A percentile compares a stretch with the other conserved stretches of the same genome.
Conservation (phyloP, 2,113 vertebrate genomes). For the Myotis yumanensis region DNA sequence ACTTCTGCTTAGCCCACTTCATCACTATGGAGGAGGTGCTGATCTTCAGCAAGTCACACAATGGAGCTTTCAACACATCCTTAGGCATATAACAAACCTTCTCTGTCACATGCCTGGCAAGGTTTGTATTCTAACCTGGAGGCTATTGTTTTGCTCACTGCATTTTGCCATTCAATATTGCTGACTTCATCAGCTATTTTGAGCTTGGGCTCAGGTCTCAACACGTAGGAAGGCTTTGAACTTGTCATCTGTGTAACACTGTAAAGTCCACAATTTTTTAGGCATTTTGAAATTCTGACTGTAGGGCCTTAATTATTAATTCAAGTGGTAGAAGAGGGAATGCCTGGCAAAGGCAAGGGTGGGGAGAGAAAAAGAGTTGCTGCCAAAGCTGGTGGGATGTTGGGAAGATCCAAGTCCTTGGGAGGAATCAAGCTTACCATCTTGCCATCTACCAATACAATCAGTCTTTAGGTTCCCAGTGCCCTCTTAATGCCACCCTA, state of each 20-base stretch:
- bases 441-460: not conserved
- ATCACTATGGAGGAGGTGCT: not conserved
- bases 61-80: not conserved
- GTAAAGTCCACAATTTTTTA: not conserved
- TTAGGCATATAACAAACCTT: not conserved
- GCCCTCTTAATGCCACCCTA: not conserved
- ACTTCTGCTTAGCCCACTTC: not conserved
- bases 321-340: not conserved
- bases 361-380: not conserved
- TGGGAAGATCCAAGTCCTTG: not conserved
- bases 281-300: not conserved
- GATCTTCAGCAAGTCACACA: not conserved
- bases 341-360: not conserved
- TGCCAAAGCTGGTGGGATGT: not conserved
- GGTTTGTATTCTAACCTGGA: conserved; percentile 47
- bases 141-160: conserved; percentile 36
- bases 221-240: conserved; percentile 61
- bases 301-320: not conserved
- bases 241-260: not conserved
- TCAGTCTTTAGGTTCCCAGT: not conserved
- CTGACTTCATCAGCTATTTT: conserved; percentile 38
- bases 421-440: not conserved
- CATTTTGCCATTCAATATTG: conserved; percentile 34
- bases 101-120: conserved; percentile 44
- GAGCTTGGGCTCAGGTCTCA: conserved; percentile 33